Conservation (phyloP, 2,113 vertebrate genomes). For the Oplegnathus fasciatus region DNA sequence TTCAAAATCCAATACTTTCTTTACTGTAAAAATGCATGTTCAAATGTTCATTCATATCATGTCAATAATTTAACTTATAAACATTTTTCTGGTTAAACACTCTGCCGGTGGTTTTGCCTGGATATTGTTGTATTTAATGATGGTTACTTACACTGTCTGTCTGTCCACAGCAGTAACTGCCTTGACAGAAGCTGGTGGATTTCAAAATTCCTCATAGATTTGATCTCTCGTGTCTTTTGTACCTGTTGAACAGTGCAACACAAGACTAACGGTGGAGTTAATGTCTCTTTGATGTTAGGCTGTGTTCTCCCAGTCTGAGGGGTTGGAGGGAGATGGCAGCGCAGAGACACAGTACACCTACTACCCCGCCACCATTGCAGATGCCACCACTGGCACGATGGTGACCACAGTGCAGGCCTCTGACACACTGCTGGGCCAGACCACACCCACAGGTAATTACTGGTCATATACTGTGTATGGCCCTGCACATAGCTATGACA, state of each 20-base stretch:
- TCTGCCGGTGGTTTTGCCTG: neutral
- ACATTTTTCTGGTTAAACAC: neutral
- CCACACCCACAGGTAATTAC: slow-evolving; percentile 80
- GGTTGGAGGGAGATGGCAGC: slow-evolving; percentile 80
- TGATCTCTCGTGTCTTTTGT: neutral
- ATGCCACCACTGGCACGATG: slow-evolving; percentile 83
- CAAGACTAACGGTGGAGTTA: neutral
- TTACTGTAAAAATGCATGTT: no score
- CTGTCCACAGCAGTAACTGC: neutral
- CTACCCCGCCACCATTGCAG: slow-evolving; percentile 86
- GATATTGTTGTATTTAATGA: neutral
- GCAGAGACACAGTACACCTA: slow-evolving; percentile 86
- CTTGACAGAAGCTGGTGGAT: neutral
- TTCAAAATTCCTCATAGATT: neutral
- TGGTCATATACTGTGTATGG: no score
- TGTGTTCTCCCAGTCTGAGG: slow-evolving; percentile 86
- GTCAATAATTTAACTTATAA: neutral
- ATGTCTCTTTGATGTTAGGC: slow-evolving; percentile 70
- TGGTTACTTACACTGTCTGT: neutral
- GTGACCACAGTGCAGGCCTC: slow-evolving; percentile 86
- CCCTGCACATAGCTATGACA: neutral
- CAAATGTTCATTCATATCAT: neutral
- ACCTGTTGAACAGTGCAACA: neutral
- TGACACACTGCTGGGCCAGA: slow-evolving; percentile 84
- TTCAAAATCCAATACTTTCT: no score